Evolutionary conservation across 2,888 invertebrate genomes (phyloP).

Genomic region (Kuschelorhynchus macadamiae): DNA sequence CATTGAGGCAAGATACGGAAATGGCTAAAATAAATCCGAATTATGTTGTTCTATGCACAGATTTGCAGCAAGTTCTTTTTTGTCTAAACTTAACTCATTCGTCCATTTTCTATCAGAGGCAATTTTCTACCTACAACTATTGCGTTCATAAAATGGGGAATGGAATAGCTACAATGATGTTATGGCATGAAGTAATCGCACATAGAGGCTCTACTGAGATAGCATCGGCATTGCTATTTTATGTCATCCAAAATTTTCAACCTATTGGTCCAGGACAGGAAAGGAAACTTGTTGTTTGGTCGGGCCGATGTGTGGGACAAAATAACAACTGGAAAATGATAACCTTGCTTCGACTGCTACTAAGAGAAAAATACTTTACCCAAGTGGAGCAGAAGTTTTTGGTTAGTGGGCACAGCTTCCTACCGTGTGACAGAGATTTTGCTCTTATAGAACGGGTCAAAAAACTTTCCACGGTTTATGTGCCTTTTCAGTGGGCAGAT

Average conservation of each 20-base stretch:
- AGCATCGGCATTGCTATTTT: slow-evolving; percentile 24
- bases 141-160: slow-evolving; percentile 21
- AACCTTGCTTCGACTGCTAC: background rate
- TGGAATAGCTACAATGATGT: slow-evolving; percentile 20
- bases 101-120: slow-evolving; percentile 39
- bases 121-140: slow-evolving; percentile 34
- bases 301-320: background rate
- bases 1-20: no score
- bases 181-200: slow-evolving; percentile 39
- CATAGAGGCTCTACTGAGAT: slow-evolving; percentile 33
- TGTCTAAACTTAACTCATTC: slow-evolving; percentile 35
- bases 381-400: no score
- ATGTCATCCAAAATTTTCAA: slow-evolving; percentile 25
- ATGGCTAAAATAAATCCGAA: slow-evolving; percentile 16
- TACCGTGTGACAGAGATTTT: no score
- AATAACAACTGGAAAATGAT: background rate
- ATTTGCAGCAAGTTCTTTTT: slow-evolving; percentile 34
- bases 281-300: slow-evolving; percentile 34
- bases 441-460: no score
- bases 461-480: no score
- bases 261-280: slow-evolving; percentile 31
- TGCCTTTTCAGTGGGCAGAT: no score
- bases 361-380: slow-evolving; percentile 2
- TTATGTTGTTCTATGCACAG: slow-evolving; percentile 34
- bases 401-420: no score